A percentile compares a stretch with the other conserved stretches of the same genome.
Evolutionary conservation across 1,140 invertebrate species (phyloP).

Genomic region (Leguminivora glycinivorella): DNA sequence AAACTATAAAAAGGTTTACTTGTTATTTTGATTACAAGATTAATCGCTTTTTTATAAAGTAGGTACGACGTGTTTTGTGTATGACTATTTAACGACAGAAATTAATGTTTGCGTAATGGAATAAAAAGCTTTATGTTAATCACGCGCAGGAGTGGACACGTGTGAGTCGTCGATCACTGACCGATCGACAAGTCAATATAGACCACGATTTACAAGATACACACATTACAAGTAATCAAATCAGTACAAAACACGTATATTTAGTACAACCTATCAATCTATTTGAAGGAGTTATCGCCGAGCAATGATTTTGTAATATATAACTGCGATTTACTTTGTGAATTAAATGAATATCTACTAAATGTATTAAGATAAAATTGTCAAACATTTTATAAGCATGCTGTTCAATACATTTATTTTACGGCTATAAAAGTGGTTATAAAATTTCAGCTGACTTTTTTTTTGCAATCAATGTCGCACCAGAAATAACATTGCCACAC

Average conservation of each 20-base stretch:
- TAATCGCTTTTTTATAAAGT: not conserved
- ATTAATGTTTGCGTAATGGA: conserved; percentile 21
- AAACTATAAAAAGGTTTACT: not conserved
- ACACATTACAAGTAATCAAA: conserved; percentile 11
- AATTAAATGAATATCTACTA: not conserved
- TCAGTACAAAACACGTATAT: not conserved
- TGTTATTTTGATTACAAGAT: not conserved
- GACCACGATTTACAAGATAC: conserved; percentile 4
- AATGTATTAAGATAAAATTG: not conserved
- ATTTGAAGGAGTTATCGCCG: not conserved
- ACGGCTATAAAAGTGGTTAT: not conserved
- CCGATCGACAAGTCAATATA: not conserved
- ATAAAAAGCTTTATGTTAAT: conserved; percentile 60
- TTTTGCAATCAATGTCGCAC: conserved; percentile 7
- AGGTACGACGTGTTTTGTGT: not conserved
- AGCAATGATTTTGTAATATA: not conserved
- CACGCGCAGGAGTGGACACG: conserved; percentile 35
- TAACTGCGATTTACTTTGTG: not conserved
- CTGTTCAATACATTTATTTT: not conserved
- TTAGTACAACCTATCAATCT: conserved; percentile 14
- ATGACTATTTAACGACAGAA: not conserved
- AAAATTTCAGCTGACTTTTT: not conserved
- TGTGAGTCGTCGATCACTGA: conserved; percentile 39
- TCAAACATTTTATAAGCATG: not conserved
- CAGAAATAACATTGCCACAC: not conserved